phyloP scores from a whole-genome alignment of 2,113 vertebrate species.

The Nycticebus coucang region DNA sequence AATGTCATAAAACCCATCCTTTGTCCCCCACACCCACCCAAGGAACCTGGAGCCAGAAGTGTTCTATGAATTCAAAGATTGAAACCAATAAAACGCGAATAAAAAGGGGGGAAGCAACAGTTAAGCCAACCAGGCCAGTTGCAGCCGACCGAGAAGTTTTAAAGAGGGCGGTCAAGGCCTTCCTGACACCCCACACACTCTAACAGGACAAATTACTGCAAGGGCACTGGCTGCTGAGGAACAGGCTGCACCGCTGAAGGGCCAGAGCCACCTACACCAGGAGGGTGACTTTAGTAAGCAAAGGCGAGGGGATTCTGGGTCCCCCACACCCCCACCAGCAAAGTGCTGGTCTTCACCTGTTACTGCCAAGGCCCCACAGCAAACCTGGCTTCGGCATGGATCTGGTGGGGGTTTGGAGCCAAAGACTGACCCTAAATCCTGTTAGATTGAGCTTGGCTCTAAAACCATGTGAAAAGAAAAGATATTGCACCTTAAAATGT shows the following conservation, averaged over 20 bases:
- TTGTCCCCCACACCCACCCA: neutral
- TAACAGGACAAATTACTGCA: neutral
- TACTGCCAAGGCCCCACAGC: neutral
- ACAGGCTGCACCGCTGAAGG: neutral
- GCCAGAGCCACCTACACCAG: constrained; percentile 10
- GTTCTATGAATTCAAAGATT: neutral
- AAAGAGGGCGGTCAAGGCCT: rapidly evolving
- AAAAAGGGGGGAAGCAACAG: neutral
- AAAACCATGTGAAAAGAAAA: constrained; percentile 72
- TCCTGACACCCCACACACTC: neutral
- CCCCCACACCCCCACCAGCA: neutral
- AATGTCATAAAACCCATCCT: neutral
- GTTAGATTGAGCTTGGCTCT: constrained; percentile 71
- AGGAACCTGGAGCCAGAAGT: neutral
- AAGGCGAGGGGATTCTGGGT: neutral
- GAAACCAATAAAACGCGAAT: neutral
- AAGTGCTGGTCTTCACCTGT: neutral
- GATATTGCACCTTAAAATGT: constrained; percentile 80
- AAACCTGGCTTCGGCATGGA: neutral
- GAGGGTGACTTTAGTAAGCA: constrained; percentile 19
- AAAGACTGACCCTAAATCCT: constrained; percentile 54
- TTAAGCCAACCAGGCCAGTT: constrained; percentile 55
- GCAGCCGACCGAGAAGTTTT: neutral
- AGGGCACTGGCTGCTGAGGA: neutral
- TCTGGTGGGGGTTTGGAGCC: constrained; percentile 54